Evolutionary conservation across 2,113 vertebrate species (phyloP).

Genomic region (Tretioscincus oriximinensis): DNA sequence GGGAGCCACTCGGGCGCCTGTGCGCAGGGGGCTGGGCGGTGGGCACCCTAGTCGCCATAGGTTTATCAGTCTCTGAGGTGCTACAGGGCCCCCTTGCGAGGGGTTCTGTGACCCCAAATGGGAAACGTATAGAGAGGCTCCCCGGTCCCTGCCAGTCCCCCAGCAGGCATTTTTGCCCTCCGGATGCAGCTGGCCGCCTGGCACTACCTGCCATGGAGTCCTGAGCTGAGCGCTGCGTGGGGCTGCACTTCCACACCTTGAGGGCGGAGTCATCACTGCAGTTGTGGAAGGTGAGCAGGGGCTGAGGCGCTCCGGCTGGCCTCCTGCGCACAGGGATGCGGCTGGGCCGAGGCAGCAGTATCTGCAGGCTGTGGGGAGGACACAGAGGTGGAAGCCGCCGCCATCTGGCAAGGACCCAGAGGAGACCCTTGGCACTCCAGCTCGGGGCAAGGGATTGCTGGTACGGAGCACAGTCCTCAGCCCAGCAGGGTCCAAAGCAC

Average conservation of each 20-base stretch:
- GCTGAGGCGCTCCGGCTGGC: accelerated
- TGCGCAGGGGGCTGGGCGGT: no score
- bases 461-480: no score
- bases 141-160: no score
- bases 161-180: no score
- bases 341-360: not conserved
- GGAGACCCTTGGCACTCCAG: no score
- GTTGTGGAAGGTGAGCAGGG: not conserved
- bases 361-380: not conserved
- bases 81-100: no score
- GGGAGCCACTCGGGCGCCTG: no score
- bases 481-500: not conserved
- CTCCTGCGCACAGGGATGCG: slow-evolving; percentile 28
- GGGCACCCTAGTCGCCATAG: no score
- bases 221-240: accelerated
- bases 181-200: no score
- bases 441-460: no score
- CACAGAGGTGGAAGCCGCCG: not conserved
- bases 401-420: not conserved
- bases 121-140: no score
- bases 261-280: not conserved
- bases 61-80: no score
- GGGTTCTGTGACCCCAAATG: not conserved
- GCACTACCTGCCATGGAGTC: slow-evolving; percentile 20
- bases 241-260: not conserved